These are phyloP conservation scores for Tyrophagus putrescentiae DNA, from an alignment of 1,140 invertebrate species.

Conservation along the genomic window DNA sequence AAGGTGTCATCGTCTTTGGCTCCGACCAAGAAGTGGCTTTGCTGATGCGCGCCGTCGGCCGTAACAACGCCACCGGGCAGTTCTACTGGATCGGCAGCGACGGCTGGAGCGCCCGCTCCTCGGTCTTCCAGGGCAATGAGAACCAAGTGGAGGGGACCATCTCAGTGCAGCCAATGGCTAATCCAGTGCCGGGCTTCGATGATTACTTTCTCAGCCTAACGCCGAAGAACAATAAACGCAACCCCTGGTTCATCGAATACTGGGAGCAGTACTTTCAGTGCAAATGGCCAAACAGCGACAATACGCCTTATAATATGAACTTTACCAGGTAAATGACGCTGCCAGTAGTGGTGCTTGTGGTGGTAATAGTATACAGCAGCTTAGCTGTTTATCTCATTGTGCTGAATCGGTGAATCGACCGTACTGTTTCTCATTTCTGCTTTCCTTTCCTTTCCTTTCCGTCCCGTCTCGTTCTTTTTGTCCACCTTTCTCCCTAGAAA, in stretches of 20 bases:
- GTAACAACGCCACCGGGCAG: slow-evolving; percentile 66
- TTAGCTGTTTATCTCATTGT: no score
- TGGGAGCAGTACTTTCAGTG: slow-evolving; percentile 75
- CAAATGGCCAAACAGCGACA: slow-evolving; percentile 46
- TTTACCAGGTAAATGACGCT: slow-evolving; percentile 37
- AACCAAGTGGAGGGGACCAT: slow-evolving; percentile 54
- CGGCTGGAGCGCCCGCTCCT: slow-evolving; percentile 69
- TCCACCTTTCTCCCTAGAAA: slow-evolving; percentile 4
- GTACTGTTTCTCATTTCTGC: not conserved
- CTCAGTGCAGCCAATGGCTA: slow-evolving; percentile 74
- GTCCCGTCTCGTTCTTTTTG: not conserved
- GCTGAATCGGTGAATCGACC: no score
- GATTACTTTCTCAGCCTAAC: slow-evolving; percentile 72
- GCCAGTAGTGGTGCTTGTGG: no score
- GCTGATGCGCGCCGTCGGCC: slow-evolving; percentile 72
- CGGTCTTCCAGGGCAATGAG: slow-evolving; percentile 77
- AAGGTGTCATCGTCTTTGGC: slow-evolving; percentile 81
- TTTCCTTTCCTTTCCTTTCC: not conserved
- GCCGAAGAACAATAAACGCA: slow-evolving; percentile 66
- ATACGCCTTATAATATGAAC: slow-evolving; percentile 62
- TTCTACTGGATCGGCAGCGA: slow-evolving; percentile 92
- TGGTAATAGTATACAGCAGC: no score
- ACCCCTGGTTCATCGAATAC: slow-evolving; percentile 88
- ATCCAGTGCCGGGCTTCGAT: slow-evolving; percentile 67
- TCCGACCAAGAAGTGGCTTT: slow-evolving; percentile 90